Conservation (phyloP, 2,797 vertebrate species). For the Anabacerthia variegaticeps region DNA sequence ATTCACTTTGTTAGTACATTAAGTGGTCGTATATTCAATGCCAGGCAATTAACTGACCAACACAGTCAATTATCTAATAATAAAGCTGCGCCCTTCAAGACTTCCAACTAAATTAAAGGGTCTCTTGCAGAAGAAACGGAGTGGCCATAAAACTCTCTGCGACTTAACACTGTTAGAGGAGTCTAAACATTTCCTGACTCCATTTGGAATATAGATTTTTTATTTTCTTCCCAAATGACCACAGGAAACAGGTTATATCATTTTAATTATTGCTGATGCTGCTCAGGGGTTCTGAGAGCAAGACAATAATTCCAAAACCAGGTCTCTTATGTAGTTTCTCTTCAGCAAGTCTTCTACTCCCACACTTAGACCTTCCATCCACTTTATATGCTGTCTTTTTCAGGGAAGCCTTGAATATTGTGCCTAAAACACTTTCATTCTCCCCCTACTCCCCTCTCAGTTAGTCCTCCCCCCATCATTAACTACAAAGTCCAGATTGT, state of each 20-base stretch:
- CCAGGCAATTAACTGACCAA: slow-evolving; percentile 64
- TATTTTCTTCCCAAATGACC: slow-evolving; percentile 69
- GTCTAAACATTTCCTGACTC: slow-evolving; percentile 64
- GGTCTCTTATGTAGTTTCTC: neutral
- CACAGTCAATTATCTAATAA: slow-evolving; percentile 66
- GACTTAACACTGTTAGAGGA: slow-evolving; percentile 56
- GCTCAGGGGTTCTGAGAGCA: slow-evolving; percentile 49
- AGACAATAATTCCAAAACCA: slow-evolving; percentile 50
- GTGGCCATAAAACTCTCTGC: slow-evolving; percentile 30
- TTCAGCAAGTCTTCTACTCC: neutral
- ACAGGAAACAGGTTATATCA: slow-evolving; percentile 68
- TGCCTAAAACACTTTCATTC: neutral
- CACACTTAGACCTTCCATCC: neutral
- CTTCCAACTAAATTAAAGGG: slow-evolving; percentile 51
- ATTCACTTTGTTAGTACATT: slow-evolving; percentile 61
- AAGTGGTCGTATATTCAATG: slow-evolving; percentile 69
- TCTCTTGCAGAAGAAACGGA: slow-evolving; percentile 39
- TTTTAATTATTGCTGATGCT: slow-evolving; percentile 74
- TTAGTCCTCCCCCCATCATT: neutral
- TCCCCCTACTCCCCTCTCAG: neutral
- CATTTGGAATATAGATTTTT: slow-evolving; percentile 70
- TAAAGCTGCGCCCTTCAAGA: slow-evolving; percentile 51
- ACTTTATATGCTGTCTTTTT: neutral
- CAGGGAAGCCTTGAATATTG: neutral
- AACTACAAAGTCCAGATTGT: slow-evolving; percentile 23